Percentiles rank a stretch among this genome's conserved stretches.
Conservation (phyloP, 2,113 vertebrate genomes). For the Dromaius novaehollandiae region DNA sequence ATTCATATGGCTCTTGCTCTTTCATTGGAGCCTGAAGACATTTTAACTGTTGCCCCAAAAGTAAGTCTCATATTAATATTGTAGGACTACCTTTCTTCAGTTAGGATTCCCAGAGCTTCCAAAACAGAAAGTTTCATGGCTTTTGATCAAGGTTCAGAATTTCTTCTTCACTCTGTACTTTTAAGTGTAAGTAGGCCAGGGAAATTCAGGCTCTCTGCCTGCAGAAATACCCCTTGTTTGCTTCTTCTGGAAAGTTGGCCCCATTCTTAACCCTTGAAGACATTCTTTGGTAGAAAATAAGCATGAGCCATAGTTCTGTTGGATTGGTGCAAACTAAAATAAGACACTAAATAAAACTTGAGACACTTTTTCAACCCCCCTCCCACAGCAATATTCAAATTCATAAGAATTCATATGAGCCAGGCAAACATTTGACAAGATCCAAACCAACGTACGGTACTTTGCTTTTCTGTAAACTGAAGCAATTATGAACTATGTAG, state of each 20-base stretch:
- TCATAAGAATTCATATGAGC: not conserved
- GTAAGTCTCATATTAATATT: not conserved
- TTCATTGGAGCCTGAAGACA: not conserved
- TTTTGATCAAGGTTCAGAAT: not conserved
- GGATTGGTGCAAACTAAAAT: not conserved
- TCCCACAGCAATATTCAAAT: not conserved
- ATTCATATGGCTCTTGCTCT: not conserved
- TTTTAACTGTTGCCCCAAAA: not conserved
- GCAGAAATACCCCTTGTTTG: not conserved
- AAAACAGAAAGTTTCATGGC: not conserved
- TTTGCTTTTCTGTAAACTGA: not conserved
- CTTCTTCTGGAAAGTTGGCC: not conserved
- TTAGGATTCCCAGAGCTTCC: not conserved
- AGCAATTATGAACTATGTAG: not conserved
- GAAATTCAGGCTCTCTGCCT: not conserved
- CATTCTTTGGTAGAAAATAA: not conserved
- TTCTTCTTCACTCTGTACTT: not conserved
- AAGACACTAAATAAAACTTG: slow-evolving; percentile 5
- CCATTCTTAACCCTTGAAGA: not conserved
- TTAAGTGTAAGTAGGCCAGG: not conserved
- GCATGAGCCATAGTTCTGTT: not conserved
- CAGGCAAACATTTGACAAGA: not conserved
- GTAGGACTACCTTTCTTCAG: not conserved
- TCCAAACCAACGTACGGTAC: not conserved
- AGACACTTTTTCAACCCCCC: not conserved